Conservation (phyloP, 1,140 invertebrate species). For the Heliconius nattereri region DNA sequence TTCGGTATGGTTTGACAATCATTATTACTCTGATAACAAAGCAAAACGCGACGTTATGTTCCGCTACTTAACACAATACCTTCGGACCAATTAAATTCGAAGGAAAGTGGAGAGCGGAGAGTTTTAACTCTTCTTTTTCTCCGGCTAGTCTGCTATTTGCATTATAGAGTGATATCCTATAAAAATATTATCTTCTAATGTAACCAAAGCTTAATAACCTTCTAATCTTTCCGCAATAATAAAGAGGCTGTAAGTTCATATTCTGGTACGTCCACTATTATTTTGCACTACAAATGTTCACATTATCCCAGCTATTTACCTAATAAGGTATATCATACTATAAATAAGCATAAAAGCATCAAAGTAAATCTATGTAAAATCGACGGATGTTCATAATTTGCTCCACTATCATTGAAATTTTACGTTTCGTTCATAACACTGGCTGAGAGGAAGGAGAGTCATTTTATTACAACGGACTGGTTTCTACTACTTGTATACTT, state of each 20-base stretch:
- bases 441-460: constrained; percentile 24
- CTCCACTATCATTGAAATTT: constrained; percentile 19
- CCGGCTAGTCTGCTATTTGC: not conserved
- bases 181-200: no score
- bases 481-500: constrained; percentile 28
- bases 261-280: no score
- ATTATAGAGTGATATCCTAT: no score
- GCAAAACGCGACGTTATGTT: not conserved
- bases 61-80: not conserved
- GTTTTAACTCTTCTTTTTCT: not conserved
- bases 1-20: not conserved
- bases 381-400: constrained; percentile 17
- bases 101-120: not conserved
- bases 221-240: no score
- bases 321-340: not conserved
- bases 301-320: not conserved
- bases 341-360: not conserved
- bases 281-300: no score
- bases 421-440: constrained; percentile 32
- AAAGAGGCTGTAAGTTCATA: no score
- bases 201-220: no score
- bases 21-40: not conserved
- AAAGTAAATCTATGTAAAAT: not conserved
- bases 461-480: constrained; percentile 34
- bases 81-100: not conserved